A percentile compares a stretch with the other conserved stretches of the same genome.
Evolutionary conservation across 1,140 invertebrate genomes (phyloP).

Genomic region (Geopemphigus sp.): DNA sequence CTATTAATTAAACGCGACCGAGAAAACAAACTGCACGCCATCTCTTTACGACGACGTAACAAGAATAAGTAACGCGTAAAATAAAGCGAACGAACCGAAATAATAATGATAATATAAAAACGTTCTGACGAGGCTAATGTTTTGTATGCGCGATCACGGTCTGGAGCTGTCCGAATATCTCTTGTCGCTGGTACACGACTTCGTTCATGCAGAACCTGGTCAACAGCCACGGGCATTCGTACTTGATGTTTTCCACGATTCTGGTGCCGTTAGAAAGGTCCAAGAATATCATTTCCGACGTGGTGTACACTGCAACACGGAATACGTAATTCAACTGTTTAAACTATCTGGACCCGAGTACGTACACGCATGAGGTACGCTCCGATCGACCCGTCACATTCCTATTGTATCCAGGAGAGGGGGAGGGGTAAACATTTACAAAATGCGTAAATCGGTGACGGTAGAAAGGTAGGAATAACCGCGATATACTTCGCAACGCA

Average conservation of each 20-base stretch:
- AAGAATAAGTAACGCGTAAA: background rate
- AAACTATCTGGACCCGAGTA: background rate
- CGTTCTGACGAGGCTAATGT: background rate
- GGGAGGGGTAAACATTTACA: no score
- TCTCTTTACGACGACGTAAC: background rate
- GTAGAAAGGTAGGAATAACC: no score
- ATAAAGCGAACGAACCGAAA: background rate
- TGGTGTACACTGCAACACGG: background rate
- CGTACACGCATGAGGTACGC: no score
- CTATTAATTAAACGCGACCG: slow-evolving; percentile 44
- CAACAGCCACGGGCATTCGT: slow-evolving; percentile 64
- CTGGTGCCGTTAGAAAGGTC: slow-evolving; percentile 57
- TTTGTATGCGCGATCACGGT: background rate
- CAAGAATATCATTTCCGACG: slow-evolving; percentile 59
- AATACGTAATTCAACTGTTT: background rate
- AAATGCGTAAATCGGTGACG: no score
- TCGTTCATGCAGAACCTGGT: slow-evolving; percentile 61
- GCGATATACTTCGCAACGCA: no score
- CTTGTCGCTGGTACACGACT: slow-evolving; percentile 62
- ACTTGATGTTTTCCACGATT: slow-evolving; percentile 62
- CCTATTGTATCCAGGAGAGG: no score
- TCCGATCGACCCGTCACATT: no score
- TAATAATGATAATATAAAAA: background rate
- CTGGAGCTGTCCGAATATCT: slow-evolving; percentile 56
- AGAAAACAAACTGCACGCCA: background rate